Base-by-base conservation (phyloP, 2,888 invertebrate genomes). In the Argynnis bischoffii region DNA sequence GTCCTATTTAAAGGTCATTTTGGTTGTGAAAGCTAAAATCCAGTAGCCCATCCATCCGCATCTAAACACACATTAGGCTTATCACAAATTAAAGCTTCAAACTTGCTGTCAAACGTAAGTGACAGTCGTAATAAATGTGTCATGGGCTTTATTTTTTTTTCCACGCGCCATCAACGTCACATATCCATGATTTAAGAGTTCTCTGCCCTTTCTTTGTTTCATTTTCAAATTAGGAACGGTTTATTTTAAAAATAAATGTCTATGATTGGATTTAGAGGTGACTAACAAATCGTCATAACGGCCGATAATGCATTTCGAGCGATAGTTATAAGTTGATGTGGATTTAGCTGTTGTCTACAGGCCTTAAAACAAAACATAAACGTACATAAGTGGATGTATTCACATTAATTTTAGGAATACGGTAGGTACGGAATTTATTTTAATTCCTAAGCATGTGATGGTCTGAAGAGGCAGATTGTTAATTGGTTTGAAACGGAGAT, bases 141-240 rank as follows among this genome's bases (percentile, higher is more conserved):
- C 90, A 90, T 79, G 81, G 79, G 70, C 78, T 84, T 86, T 86
- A 82, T 84, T 84, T 76, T 76, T 76, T 76, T 78, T 85, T 76
- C 83, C 82, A 78, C 72, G 67, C 74, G 76, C 78, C 85, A 85
- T 88, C 88, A 86, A 87, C 87, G 91, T 89, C 89, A 78, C 86
- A 88, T 86, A 84, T 85, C 77, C 83, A 84, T 87, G 88, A 90
- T 90, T 90, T 89, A 86, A 84, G 84, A 87, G 91, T 91, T 90
- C 91, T 77, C 77, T 90, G 90, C 89, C 88, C 91, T 92, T 90
- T 90, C 92, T 92, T 92, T 92, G 92, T 92, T 89, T 86, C 79
- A 80, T 79, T 85, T 86, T 80, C 77, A 79, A 78, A 78, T 77
- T 75, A 72, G 74, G 70, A 73, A 72, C 69, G 70, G 70, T 70